Conservation (phyloP, 2,113 vertebrate species). For the Bostrychus sinensis region DNA sequence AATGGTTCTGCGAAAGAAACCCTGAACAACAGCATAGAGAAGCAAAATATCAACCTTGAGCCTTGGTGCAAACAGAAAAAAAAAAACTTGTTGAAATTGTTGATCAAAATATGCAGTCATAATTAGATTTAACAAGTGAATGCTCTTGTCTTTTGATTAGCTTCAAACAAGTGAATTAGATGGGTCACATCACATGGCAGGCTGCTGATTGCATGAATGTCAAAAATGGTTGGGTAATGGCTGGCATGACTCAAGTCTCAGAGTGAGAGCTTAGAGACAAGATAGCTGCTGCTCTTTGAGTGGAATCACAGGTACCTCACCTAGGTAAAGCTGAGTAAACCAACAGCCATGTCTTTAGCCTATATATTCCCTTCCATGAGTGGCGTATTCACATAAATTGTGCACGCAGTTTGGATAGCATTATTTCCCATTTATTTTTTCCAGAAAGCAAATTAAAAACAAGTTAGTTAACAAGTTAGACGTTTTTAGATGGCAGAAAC, state of each 20-base stretch:
- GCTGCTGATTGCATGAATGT: slow-evolving; percentile 19
- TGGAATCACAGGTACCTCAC: not conserved
- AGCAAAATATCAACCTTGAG: not conserved
- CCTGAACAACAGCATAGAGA: slow-evolving; percentile 69
- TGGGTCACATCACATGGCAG: slow-evolving; percentile 33
- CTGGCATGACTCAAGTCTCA: slow-evolving; percentile 10
- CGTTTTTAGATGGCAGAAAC: no score
- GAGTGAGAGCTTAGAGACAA: not conserved
- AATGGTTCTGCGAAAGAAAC: slow-evolving; percentile 97
- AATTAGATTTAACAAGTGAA: slow-evolving; percentile 19
- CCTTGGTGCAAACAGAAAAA: not conserved
- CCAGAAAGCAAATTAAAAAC: no score
- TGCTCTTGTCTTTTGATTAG: slow-evolving; percentile 21
- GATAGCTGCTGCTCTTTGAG: not conserved
- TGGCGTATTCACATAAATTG: no score
- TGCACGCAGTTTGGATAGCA: no score
- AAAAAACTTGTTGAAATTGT: not conserved
- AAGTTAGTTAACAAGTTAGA: no score
- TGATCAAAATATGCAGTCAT: not conserved
- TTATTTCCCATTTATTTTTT: no score
- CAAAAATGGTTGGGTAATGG: slow-evolving; percentile 6
- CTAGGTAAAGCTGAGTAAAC: no score
- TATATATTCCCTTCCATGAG: no score
- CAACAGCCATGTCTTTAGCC: no score
- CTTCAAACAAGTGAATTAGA: slow-evolving; percentile 12